Percentiles rank a stretch among this genome's conserved stretches.
phyloP scores from a whole-genome alignment of 2,113 vertebrate species.

The Zosterops borbonicus region DNA sequence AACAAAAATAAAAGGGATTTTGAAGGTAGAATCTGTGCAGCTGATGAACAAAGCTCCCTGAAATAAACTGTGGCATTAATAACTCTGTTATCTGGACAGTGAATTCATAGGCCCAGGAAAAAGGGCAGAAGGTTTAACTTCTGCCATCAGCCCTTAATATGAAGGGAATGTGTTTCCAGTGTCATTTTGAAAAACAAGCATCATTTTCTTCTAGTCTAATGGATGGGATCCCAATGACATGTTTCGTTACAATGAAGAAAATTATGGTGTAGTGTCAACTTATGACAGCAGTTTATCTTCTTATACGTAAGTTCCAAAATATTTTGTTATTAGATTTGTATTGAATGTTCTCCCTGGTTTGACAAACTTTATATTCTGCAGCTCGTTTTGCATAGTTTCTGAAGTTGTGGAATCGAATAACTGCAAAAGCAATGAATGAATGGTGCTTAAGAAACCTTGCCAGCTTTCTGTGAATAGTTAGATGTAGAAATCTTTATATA shows the following conservation, averaged over 20 bases:
- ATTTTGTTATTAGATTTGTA: slow-evolving; percentile 32
- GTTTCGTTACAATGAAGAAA: slow-evolving; percentile 99
- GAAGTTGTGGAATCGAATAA: neutral
- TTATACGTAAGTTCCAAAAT: slow-evolving; percentile 88
- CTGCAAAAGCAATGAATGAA: slow-evolving; percentile 47
- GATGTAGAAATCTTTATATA: slow-evolving; percentile 27
- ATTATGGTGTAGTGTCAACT: slow-evolving; percentile 94
- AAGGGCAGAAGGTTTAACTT: slow-evolving; percentile 1
- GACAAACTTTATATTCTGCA: neutral
- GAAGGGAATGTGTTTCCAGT: slow-evolving; percentile 44
- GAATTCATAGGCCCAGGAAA: neutral
- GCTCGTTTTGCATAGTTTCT: neutral
- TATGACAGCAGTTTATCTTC: slow-evolving; percentile 98
- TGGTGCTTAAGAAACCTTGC: slow-evolving; percentile 45
- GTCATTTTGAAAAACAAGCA: slow-evolving; percentile 63
- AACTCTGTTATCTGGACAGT: neutral
- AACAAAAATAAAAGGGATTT: neutral
- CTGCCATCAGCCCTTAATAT: neutral
- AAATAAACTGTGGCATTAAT: neutral
- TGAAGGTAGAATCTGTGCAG: neutral
- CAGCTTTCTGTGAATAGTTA: slow-evolving; percentile 35
- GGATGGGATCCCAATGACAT: slow-evolving; percentile 99
- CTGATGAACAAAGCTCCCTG: neutral
- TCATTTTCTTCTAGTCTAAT: slow-evolving; percentile 87
- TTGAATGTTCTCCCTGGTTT: slow-evolving; percentile 31